These are phyloP conservation scores for Semaprochilodus insignis DNA, from an alignment of 2,797 vertebrate genomes.

Conservation along the genomic window DNA sequence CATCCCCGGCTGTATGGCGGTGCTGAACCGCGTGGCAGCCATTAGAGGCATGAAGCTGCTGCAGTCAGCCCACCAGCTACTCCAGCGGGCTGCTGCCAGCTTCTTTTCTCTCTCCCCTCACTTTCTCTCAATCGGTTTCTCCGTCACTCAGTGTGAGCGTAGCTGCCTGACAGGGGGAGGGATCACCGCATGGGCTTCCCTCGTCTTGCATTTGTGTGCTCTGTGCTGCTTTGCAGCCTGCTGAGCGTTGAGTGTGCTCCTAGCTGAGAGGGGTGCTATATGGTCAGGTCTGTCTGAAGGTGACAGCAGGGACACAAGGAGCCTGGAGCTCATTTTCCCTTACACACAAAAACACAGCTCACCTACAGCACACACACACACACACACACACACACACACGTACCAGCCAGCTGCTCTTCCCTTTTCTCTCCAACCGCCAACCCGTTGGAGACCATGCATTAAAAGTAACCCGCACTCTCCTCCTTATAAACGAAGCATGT, in stretches of 20 bases:
- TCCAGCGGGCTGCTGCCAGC: conserved; percentile 46
- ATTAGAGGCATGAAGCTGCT: conserved; percentile 3
- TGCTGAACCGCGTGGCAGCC: neutral
- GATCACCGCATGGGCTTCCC: conserved; percentile 39
- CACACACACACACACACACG: conserved; percentile 3
- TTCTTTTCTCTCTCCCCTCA: conserved; percentile 17
- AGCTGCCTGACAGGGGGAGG: conserved; percentile 2
- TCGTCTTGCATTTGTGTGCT: conserved; percentile 34
- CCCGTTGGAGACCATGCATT: conserved; percentile 17
- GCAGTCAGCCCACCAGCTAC: neutral
- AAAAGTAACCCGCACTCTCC: conserved; percentile 45
- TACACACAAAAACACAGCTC: conserved; percentile 23
- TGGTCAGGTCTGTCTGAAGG: conserved; percentile 49
- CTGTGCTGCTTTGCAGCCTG: conserved; percentile 10
- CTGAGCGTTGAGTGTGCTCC: conserved; percentile 38
- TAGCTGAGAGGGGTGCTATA: conserved; percentile 24
- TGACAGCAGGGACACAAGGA: conserved; percentile 41
- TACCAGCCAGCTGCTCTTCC: conserved; percentile 7
- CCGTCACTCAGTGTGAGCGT: neutral
- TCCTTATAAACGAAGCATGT: neutral
- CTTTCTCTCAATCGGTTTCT: conserved; percentile 29
- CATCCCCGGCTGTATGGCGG: conserved; percentile 1
- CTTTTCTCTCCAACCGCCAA: conserved; percentile 7
- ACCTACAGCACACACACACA: neutral
- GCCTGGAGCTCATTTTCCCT: conserved; percentile 19